phyloP scores from a whole-genome alignment of 2,113 vertebrate species.

The Calidris pygmaea region DNA sequence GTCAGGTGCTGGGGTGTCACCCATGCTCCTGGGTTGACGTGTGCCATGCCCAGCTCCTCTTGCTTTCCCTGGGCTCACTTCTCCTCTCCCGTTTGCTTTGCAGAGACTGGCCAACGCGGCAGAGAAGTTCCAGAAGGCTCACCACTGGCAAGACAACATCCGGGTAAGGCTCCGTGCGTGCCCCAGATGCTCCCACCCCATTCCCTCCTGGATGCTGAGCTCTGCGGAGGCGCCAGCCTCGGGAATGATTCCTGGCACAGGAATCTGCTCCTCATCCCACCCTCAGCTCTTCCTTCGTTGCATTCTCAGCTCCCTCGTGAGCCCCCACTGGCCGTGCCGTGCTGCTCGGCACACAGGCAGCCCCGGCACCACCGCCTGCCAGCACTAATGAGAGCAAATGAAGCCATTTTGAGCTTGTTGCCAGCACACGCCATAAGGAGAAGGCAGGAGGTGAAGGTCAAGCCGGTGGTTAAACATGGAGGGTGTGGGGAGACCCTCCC shows the following conservation, averaged over 20 bases:
- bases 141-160: constrained; percentile 93
- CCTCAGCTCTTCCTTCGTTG: neutral
- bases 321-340: fast-evolving
- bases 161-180: constrained; percentile 73
- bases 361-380: neutral
- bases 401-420: constrained; percentile 35
- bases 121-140: constrained; percentile 91
- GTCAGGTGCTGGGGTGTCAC: neutral
- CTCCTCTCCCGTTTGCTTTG: constrained; percentile 30
- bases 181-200: fast-evolving
- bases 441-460: constrained; percentile 47
- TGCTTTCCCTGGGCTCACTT: neutral
- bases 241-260: neutral
- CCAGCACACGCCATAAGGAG: neutral
- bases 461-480: neutral
- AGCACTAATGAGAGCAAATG: constrained; percentile 40
- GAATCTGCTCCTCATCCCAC: neutral
- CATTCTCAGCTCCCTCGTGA: fast-evolving
- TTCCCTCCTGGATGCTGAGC: neutral
- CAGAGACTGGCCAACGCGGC: constrained; percentile 91
- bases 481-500: neutral
- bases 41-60: neutral
- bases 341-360: neutral
- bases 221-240: fast-evolving
- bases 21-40: fast-evolving